Percentiles rank a stretch among this genome's conserved stretches.
These are phyloP conservation scores for Onchidella celtica DNA, from an alignment of 2,888 invertebrate genomes.

Conservation along the genomic window DNA sequence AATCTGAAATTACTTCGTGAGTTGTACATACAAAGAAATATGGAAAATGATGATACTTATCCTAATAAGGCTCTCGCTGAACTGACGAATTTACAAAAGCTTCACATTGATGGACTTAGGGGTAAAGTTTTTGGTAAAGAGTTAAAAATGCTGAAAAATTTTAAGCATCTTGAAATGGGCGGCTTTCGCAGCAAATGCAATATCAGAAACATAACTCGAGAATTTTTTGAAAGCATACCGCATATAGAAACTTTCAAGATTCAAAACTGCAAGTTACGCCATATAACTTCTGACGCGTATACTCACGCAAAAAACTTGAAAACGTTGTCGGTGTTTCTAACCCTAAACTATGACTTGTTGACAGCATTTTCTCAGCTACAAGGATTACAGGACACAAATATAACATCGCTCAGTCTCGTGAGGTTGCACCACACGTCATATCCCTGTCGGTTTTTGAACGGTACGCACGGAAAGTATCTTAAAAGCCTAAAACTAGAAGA, in stretches of 20 bases:
- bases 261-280: not conserved
- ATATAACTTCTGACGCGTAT: not conserved
- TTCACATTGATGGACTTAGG: constrained; percentile 6
- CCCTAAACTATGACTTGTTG: not conserved
- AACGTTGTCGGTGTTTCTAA: not conserved
- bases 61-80: not conserved
- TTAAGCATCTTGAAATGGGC: no score
- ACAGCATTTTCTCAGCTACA: not conserved
- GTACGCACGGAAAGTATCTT: not conserved
- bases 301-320: not conserved
- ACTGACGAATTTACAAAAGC: constrained; percentile 6
- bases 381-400: not conserved
- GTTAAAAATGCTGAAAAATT: constrained; percentile 2
- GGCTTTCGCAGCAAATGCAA: not conserved
- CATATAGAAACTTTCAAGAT: not conserved
- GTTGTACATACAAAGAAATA: not conserved
- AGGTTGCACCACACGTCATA: not conserved
- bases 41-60: not conserved
- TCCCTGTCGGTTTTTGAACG: not conserved
- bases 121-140: not conserved
- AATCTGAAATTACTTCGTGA: not conserved
- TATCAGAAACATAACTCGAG: not conserved
- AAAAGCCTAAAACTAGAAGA: not conserved
- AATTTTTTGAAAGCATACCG: constrained; percentile 19
- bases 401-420: not conserved